Conservation (phyloP, 1,140 invertebrate genomes). For the Bombus cullumanus region DNA sequence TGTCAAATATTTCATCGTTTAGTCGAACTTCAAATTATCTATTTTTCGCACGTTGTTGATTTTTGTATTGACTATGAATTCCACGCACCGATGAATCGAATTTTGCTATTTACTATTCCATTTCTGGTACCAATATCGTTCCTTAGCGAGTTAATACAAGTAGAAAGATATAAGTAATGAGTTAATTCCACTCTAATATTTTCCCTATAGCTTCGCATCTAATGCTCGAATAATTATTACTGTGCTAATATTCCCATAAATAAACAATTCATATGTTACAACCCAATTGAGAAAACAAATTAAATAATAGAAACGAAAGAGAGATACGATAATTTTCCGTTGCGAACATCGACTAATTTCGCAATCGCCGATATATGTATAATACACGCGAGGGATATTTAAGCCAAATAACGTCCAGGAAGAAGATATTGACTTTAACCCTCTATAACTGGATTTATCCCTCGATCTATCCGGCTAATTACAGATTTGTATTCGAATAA, state of each 20-base stretch:
- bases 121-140: background rate
- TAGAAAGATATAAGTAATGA: background rate
- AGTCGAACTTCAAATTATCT: too few species aligned
- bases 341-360: background rate
- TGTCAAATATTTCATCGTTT: background rate
- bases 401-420: background rate
- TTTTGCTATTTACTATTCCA: background rate
- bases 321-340: background rate
- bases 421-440: background rate
- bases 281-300: background rate
- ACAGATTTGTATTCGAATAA: background rate
- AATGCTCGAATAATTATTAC: background rate
- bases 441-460: background rate
- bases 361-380: background rate
- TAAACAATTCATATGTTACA: constrained; percentile 3
- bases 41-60: background rate
- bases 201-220: background rate
- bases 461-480: background rate
- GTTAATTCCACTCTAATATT: background rate
- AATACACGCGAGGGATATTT: background rate
- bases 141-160: background rate
- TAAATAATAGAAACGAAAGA: background rate
- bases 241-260: too few species aligned
- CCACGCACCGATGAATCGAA: background rate
- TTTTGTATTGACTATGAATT: background rate